Evolutionary conservation across 2,113 vertebrate genomes (phyloP).

Genomic region (Xenotilapia leptura): DNA sequence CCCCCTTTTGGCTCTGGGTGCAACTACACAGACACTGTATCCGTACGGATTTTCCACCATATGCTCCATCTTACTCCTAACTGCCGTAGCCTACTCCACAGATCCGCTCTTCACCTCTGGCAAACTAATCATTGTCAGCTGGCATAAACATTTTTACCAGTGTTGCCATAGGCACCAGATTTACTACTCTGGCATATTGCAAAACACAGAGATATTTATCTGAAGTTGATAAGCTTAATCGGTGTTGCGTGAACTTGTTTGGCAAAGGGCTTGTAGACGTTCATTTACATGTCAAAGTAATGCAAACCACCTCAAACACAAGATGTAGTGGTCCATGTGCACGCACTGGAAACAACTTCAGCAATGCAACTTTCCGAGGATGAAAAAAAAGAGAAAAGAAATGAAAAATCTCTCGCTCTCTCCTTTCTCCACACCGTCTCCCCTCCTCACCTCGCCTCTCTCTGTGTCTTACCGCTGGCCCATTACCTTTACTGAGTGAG

Average conservation of each 20-base stretch:
- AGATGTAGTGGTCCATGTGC: background rate
- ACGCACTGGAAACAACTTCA: background rate
- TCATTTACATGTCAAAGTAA: background rate
- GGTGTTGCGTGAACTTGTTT: background rate
- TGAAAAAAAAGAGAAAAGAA: background rate
- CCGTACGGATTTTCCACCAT: background rate
- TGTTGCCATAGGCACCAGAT: background rate
- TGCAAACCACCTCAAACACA: background rate
- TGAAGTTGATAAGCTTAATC: background rate
- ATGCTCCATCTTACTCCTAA: background rate
- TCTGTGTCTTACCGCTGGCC: constrained; percentile 65
- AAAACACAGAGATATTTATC: background rate
- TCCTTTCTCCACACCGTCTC: background rate
- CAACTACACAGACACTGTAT: background rate
- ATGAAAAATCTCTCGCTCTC: constrained; percentile 2
- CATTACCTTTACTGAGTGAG: constrained; percentile 78
- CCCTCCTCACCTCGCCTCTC: constrained; percentile 3
- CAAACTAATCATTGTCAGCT: background rate
- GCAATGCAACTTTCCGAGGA: background rate
- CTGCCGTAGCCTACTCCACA: background rate
- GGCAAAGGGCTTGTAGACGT: background rate
- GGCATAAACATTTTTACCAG: background rate
- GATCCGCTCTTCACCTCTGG: background rate
- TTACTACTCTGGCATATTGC: background rate
- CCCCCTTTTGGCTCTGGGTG: background rate